A percentile compares a stretch with the other conserved stretches of the same genome.
These are phyloP conservation scores for Aeoliscus strigatus DNA, from an alignment of 2,797 vertebrate species.

Conservation along the genomic window DNA sequence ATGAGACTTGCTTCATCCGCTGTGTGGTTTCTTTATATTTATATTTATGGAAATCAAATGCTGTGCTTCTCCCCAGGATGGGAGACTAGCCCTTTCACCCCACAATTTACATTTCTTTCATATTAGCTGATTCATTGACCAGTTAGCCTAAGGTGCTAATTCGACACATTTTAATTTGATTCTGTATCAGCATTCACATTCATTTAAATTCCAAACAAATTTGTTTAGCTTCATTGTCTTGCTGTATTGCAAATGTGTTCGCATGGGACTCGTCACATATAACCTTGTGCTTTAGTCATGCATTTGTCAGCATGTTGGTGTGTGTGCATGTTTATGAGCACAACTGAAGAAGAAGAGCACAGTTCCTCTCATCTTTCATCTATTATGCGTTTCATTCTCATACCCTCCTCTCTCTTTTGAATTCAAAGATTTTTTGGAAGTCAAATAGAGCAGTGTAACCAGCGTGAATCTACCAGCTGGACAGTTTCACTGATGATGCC, in stretches of 20 bases:
- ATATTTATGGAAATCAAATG: slow-evolving; percentile 63
- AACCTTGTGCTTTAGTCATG: slow-evolving; percentile 33
- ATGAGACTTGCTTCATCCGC: slow-evolving; percentile 30
- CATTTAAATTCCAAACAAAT: slow-evolving; percentile 44
- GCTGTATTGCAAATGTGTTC: slow-evolving; percentile 37
- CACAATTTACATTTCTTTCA: slow-evolving; percentile 52
- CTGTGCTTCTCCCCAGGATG: slow-evolving; percentile 41
- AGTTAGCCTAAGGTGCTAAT: slow-evolving; percentile 64
- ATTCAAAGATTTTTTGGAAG: slow-evolving; percentile 65
- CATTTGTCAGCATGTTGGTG: slow-evolving; percentile 5
- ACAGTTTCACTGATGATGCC: slow-evolving; percentile 26
- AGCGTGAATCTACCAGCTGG: slow-evolving; percentile 46
- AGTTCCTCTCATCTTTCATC: slow-evolving; percentile 40
- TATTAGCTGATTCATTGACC: slow-evolving; percentile 62
- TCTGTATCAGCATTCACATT: slow-evolving; percentile 45
- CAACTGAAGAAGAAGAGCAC: slow-evolving; percentile 24
- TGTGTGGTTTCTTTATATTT: slow-evolving; percentile 55
- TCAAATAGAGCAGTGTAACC: slow-evolving; percentile 62
- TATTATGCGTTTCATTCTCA: slow-evolving; percentile 55
- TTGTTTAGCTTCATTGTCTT: slow-evolving; percentile 28
- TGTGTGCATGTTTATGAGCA: slow-evolving; percentile 15
- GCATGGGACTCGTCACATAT: slow-evolving; percentile 41
- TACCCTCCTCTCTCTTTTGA: slow-evolving; percentile 45
- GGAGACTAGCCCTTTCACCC: slow-evolving; percentile 35
- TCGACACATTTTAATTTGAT: slow-evolving; percentile 63